phyloP scores from a whole-genome alignment of 2,797 vertebrate species.

The Remorina albescens region DNA sequence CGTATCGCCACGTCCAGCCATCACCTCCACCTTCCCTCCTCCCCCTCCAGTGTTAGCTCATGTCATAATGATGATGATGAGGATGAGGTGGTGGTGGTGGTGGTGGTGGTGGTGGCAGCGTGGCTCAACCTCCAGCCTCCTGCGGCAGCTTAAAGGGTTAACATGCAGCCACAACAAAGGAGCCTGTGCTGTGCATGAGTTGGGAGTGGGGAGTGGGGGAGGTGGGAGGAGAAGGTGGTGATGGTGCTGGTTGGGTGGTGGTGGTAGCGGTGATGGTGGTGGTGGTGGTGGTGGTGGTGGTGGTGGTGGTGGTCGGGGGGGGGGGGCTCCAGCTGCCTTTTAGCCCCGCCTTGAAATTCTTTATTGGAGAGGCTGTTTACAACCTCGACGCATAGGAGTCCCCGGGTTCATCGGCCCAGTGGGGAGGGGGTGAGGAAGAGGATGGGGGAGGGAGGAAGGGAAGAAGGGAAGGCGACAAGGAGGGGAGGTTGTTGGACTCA shows the following conservation, averaged over 20 bases:
- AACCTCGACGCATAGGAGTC: slow-evolving; percentile 71
- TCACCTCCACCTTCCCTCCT: slow-evolving; percentile 10
- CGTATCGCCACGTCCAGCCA: slow-evolving; percentile 4
- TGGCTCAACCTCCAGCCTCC: slow-evolving; percentile 21
- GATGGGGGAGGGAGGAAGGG: background rate
- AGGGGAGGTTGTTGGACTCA: slow-evolving; percentile 6
- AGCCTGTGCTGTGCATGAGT: slow-evolving; percentile 45
- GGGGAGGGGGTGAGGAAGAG: slow-evolving; percentile 37
- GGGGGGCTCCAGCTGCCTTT: slow-evolving; percentile 36
- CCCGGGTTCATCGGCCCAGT: slow-evolving; percentile 69
- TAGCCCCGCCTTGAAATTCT: slow-evolving; percentile 78
- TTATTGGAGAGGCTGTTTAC: slow-evolving; percentile 78
- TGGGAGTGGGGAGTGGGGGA: slow-evolving; percentile 16
- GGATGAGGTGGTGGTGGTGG: slow-evolving; percentile 19
- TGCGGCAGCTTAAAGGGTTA: slow-evolving; percentile 60
- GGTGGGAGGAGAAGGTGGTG: background rate
- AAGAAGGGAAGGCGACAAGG: background rate
- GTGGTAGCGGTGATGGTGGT: background rate
- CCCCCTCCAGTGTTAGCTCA: background rate
- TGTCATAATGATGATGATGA: slow-evolving; percentile 20
- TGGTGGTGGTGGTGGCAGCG: slow-evolving; percentile 4
- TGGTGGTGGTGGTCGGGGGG: too few relatives aligned
- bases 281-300: too few relatives aligned
- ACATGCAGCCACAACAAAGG: slow-evolving; percentile 77
- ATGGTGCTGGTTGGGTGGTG: background rate